phyloP scores from a whole-genome alignment of 2,113 vertebrate genomes.

The Pavo muticus region DNA sequence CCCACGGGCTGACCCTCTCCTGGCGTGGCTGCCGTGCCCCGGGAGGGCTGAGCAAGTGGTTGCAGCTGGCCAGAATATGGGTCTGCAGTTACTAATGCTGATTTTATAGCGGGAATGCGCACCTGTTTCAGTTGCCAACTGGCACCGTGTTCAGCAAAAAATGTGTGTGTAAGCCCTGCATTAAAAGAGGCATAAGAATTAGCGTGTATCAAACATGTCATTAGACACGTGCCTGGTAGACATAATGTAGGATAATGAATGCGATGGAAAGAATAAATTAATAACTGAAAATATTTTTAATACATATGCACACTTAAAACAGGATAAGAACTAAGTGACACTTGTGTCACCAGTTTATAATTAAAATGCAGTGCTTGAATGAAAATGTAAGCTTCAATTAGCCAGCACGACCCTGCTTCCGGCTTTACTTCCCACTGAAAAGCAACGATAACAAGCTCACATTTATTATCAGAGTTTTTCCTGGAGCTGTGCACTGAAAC shows the following conservation, averaged over 20 bases:
- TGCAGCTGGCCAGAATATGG: constrained; percentile 61
- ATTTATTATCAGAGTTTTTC: constrained; percentile 77
- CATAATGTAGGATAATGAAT: constrained; percentile 63
- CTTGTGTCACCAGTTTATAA: constrained; percentile 78
- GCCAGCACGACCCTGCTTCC: constrained; percentile 74
- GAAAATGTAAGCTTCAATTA: constrained; percentile 81
- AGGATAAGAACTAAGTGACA: constrained; percentile 61
- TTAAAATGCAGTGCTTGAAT: constrained; percentile 69
- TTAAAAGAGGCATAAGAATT: constrained; percentile 57
- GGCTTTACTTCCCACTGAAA: constrained; percentile 77
- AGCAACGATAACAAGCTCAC: constrained; percentile 79
- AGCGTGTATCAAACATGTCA: constrained; percentile 61
- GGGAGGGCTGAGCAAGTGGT: constrained; percentile 25
- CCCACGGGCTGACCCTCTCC: constrained; percentile 26
- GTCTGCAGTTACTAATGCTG: neutral
- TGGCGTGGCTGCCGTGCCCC: neutral
- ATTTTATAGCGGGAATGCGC: constrained; percentile 18
- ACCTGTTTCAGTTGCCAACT: constrained; percentile 54
- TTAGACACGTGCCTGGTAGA: constrained; percentile 70
- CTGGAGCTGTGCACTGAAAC: constrained; percentile 76
- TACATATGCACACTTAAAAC: constrained; percentile 67
- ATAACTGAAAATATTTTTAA: constrained; percentile 64
- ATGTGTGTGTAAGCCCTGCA: constrained; percentile 27
- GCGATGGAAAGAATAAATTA: constrained; percentile 61
- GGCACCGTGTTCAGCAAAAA: neutral